These are phyloP conservation scores for Salvelinus alpinus DNA, from an alignment of 2,113 vertebrate species.

Conservation along the genomic window DNA sequence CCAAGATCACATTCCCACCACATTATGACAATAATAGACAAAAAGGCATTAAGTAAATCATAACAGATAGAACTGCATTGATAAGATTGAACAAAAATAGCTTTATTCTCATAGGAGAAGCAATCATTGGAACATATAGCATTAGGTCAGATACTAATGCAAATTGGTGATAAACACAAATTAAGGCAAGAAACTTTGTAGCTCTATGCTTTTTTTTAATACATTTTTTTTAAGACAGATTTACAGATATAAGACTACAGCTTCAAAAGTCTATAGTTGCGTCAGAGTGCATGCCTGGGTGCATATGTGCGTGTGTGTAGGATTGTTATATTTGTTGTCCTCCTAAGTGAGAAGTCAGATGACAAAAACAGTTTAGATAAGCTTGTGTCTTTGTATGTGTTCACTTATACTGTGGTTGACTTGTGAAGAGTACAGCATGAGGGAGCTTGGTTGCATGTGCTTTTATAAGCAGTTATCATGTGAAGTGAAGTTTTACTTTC, in stretches of 20 bases:
- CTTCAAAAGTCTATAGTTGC: slow-evolving; percentile 43
- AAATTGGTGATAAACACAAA: neutral
- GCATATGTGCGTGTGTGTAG: slow-evolving; percentile 3
- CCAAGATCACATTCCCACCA: slow-evolving; percentile 8
- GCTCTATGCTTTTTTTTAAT: slow-evolving; percentile 59
- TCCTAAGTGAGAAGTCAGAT: neutral
- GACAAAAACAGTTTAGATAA: neutral
- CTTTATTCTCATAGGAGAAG: slow-evolving; percentile 1
- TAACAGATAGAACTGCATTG: slow-evolving; percentile 8
- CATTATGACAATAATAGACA: slow-evolving; percentile 3
- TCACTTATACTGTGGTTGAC: neutral
- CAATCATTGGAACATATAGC: neutral
- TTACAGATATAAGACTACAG: slow-evolving; percentile 50
- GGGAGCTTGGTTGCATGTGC: neutral
- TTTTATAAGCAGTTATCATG: slow-evolving; percentile 30
- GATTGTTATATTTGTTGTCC: neutral
- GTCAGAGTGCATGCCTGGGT: slow-evolving; percentile 40
- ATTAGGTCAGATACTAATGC: neutral
- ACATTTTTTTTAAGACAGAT: slow-evolving; percentile 48
- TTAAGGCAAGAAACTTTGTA: slow-evolving; percentile 15
- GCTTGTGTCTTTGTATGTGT: neutral
- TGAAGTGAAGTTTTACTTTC: slow-evolving; percentile 47
- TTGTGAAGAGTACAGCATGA: neutral
- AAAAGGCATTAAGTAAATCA: neutral
- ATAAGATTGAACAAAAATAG: neutral